A percentile compares a stretch with the other conserved stretches of the same genome.
These are phyloP conservation scores for Archips xylosteana DNA, from an alignment of 2,888 invertebrate genomes.

Conservation along the genomic window DNA sequence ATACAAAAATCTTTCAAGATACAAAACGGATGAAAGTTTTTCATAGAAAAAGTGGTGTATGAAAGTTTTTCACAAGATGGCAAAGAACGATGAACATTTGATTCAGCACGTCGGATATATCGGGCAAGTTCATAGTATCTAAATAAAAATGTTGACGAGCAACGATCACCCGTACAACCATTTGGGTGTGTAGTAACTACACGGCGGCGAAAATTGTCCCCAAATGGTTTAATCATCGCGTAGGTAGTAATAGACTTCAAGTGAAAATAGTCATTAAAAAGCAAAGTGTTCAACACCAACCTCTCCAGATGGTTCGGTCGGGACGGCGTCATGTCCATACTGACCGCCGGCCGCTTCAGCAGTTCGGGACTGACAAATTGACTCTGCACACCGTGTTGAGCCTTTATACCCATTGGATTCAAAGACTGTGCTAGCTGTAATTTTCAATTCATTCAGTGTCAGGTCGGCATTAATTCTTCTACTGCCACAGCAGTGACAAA, in stretches of 20 bases:
- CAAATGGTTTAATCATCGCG: too few species aligned
- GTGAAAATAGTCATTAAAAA: background rate
- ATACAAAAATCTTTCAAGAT: background rate
- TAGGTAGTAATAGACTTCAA: too few species aligned
- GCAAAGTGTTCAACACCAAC: conserved; percentile 48
- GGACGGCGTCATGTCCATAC: conserved; percentile 70
- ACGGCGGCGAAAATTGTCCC: too few species aligned
- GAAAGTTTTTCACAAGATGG: too few species aligned
- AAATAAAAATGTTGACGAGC: too few species aligned
- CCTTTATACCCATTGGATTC: conserved; percentile 58
- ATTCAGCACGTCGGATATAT: too few species aligned
- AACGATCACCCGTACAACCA: too few species aligned
- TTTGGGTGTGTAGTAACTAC: too few species aligned
- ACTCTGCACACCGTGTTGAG: conserved; percentile 56
- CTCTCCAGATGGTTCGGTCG: conserved; percentile 64
- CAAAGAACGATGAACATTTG: too few species aligned
- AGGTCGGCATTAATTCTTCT: background rate
- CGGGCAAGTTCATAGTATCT: too few species aligned
- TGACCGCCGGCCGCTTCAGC: conserved; percentile 64
- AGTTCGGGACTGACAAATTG: conserved; percentile 72
- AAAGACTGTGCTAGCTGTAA: conserved; percentile 70
- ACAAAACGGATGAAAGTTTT: background rate
- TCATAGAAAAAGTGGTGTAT: too few species aligned
- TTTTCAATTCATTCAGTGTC: background rate
- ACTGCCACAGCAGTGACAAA: too few species aligned